phyloP scores from a whole-genome alignment of 2,113 vertebrate genomes.

The Nibea albiflora region DNA sequence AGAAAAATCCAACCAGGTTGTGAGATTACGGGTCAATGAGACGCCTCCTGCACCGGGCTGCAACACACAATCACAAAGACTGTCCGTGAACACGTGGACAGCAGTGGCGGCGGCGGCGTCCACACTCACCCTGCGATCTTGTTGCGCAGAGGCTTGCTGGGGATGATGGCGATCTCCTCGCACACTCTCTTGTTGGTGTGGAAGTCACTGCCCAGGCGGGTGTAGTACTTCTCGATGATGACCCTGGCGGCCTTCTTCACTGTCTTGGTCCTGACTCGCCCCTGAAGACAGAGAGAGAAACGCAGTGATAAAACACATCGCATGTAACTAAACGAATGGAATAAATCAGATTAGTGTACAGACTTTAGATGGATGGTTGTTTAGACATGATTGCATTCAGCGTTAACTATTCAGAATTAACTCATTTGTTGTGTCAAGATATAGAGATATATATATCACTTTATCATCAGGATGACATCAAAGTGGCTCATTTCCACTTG shows the following conservation, averaged over 20 bases:
- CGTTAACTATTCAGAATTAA: neutral
- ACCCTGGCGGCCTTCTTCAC: constrained; percentile 97
- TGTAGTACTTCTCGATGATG: constrained; percentile 99
- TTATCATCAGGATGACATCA: neutral
- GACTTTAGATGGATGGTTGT: neutral
- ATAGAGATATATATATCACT: neutral
- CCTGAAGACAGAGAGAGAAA: constrained; percentile 73
- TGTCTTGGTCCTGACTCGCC: constrained; percentile 95
- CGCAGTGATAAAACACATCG: neutral
- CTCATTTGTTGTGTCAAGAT: too few relatives aligned
- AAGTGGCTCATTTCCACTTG: neutral
- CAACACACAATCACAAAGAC: neutral
- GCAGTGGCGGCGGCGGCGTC: too few relatives aligned
- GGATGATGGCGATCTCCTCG: constrained; percentile 98
- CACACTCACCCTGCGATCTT: constrained; percentile 93
- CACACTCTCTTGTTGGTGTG: constrained; percentile 99
- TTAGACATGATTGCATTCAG: neutral
- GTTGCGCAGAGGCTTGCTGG: constrained; percentile 98
- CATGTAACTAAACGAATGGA: neutral
- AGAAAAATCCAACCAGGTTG: too few relatives aligned
- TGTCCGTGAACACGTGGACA: neutral
- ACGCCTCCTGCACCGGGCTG: too few relatives aligned
- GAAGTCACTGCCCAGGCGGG: constrained; percentile 96
- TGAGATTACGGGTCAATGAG: too few relatives aligned
- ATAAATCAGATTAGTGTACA: too few relatives aligned